Evolutionary conservation across 2,888 invertebrate genomes (phyloP), one percentile per base, ranked within the genome.

Genomic region (Drosophila acutilabella): DNA sequence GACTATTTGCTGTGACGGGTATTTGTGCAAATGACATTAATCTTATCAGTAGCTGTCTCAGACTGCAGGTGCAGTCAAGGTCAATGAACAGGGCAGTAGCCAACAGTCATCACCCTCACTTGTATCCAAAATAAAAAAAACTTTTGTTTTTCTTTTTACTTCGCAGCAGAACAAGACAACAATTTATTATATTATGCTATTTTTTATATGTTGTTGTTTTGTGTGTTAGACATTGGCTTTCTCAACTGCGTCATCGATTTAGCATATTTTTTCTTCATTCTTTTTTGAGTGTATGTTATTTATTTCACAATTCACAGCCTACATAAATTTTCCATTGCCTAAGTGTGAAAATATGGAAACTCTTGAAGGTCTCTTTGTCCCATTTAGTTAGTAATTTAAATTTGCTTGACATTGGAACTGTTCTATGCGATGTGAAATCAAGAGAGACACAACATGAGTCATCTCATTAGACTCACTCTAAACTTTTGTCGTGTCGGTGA

Each of bases 301-400:
- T 36, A 64, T 75, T 77, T 79, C 71, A 50, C 71, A 71, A 75
- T 59, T 53, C 18, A 40, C 13, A 20, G 56, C 45, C 44, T 41
- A 53, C 33, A 40, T 16, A 13, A 36, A 33, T 16, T 48, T 81
- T 66, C 67, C 67, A 70, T 68, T 71, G 54, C 48, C 54, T 64
- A 70, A 47, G 56, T 60, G 50, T 53, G 50, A 52, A 74, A 59
- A 83, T 70, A 65, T 82, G 78, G 64, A 86, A 67, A 83, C 73
- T 65, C 65, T 68, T 58, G 66, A 67, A 80, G 61, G 70, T 59
- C 61, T 30, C 61, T 78, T 48, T 69, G 64, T 64, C 75, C 68
- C 42, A 74, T 76, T 51, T 6, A 20, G 36, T 60, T 45, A 42
- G 68, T 60, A 66, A 65, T 36, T 36, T 62, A 74, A 57, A 78